These are phyloP conservation scores for Probosciger aterrimus DNA, from an alignment of 2,113 vertebrate species.

Conservation along the genomic window DNA sequence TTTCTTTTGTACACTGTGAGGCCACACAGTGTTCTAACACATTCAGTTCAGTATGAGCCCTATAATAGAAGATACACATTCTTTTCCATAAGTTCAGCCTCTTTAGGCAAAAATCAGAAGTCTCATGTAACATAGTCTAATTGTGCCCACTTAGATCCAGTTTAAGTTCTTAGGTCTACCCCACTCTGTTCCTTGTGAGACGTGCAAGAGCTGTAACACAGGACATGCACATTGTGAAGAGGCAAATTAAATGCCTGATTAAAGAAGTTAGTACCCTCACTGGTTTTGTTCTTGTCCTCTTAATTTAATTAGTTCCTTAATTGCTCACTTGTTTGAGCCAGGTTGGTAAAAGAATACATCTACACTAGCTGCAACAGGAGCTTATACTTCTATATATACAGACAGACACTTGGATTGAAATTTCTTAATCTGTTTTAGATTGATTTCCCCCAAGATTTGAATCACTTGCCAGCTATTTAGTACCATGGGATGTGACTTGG, in stretches of 20 bases:
- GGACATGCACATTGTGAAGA: not conserved
- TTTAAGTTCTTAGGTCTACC: not conserved
- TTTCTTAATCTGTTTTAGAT: not conserved
- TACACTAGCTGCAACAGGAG: not conserved
- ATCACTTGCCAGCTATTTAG: not conserved
- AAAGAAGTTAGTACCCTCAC: not conserved
- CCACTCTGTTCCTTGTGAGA: not conserved
- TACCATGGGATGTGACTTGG: not conserved
- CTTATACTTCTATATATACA: not conserved
- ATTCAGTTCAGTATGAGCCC: not conserved
- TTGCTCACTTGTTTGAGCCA: not conserved
- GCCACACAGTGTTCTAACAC: not conserved
- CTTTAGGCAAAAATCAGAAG: not conserved
- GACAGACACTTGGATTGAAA: not conserved
- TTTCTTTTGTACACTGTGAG: not conserved
- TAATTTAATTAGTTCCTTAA: constrained; percentile 10
- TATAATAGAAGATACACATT: not conserved
- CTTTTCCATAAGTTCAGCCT: not conserved
- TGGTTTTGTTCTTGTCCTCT: not conserved
- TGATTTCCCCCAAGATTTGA: not conserved
- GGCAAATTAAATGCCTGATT: constrained; percentile 5
- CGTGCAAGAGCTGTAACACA: not conserved
- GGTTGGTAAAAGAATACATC: not conserved
- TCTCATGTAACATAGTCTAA: not conserved
- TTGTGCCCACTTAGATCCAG: not conserved